Base-by-base conservation (phyloP, 1,140 invertebrate genomes). In the Zelostemma sp. region DNA sequence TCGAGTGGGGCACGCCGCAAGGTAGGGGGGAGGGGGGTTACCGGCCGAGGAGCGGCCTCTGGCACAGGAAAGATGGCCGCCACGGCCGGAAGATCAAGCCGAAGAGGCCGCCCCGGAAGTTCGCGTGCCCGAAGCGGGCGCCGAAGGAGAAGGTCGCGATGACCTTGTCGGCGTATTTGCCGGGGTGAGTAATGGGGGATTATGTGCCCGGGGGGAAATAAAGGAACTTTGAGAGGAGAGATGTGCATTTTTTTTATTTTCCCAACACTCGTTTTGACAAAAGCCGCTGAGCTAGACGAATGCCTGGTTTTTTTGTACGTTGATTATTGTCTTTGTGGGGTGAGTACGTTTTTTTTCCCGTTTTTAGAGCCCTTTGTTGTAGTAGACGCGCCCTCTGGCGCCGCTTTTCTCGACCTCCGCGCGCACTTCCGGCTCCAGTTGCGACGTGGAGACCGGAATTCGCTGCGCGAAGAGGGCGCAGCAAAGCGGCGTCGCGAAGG, bases 51-150 rank as follows among this genome's bases (percentile, higher is more conserved):
- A 96, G 95, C 25, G 97, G 97, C n/a, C 86, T 95, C 15, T 97
- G 93, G 93, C 93, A 99, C 54, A 88, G 94, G 6, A 99, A 99
- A 85, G 89, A 89, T 61, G 97, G 97, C 6, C 89, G 91, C 61
- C 89, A 91, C 83, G 97, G 97, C 6, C 87, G 96, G 9, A 99
- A 99, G 87, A 92, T 98, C 35, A 88, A 86, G 62, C n/a, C n/a
- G 11, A 88, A 85, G 50, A 83, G 88, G 11, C 90, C 90, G 14
- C 89, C 91, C 0, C 76, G n/a, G n/a, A n/a, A n/a, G n/a, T n/a
- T n/a, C n/a, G n/a, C n/a, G n/a, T n/a, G n/a, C n/a, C n/a, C n/a
- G n/a, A n/a, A n/a, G n/a, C n/a, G n/a, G n/a, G n/a, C n/a, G n/a
- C n/a, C n/a, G n/a, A n/a, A n/a, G n/a, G 60, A 31, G 15, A 1